Conservation (phyloP, 1,140 invertebrate species). For the Zophobas morio region DNA sequence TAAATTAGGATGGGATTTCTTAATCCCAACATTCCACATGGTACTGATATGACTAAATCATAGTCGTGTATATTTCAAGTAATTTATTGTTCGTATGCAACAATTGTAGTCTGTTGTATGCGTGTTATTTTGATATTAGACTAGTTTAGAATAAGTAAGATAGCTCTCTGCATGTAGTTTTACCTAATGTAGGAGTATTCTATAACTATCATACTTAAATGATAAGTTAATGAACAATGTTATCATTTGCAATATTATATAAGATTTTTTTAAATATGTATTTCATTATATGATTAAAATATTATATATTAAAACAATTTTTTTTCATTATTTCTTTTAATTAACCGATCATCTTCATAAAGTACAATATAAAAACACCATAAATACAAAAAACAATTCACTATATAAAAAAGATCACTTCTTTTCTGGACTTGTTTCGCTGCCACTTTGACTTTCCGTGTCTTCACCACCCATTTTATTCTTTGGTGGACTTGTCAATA, state of each 20-base stretch:
- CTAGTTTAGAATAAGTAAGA: constrained; percentile 60
- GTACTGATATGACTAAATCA: constrained; percentile 60
- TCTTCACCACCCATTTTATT: constrained; percentile 11
- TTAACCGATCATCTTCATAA: not conserved
- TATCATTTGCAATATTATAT: constrained; percentile 66
- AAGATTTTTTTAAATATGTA: constrained; percentile 65
- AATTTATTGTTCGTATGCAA: constrained; percentile 61
- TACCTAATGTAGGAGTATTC: constrained; percentile 55
- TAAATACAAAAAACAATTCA: not conserved
- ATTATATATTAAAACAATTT: constrained; percentile 56
- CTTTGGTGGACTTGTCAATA: constrained; percentile 74
- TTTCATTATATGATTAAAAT: constrained; percentile 64
- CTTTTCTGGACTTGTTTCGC: constrained; percentile 6
- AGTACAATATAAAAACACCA: not conserved
- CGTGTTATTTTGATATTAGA: constrained; percentile 61
- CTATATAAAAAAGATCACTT: constrained; percentile 9
- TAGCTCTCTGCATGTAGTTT: constrained; percentile 64
- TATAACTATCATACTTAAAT: constrained; percentile 58
- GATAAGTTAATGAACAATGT: constrained; percentile 56
- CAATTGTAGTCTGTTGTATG: constrained; percentile 56
- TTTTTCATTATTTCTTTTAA: constrained; percentile 17
- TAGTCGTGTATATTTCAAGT: constrained; percentile 59
- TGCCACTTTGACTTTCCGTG: not conserved
- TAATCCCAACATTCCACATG: constrained; percentile 53
- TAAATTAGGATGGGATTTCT: constrained; percentile 49